phyloP scores from a whole-genome alignment of 2,888 invertebrate species.

The Colostygia pectinataria region DNA sequence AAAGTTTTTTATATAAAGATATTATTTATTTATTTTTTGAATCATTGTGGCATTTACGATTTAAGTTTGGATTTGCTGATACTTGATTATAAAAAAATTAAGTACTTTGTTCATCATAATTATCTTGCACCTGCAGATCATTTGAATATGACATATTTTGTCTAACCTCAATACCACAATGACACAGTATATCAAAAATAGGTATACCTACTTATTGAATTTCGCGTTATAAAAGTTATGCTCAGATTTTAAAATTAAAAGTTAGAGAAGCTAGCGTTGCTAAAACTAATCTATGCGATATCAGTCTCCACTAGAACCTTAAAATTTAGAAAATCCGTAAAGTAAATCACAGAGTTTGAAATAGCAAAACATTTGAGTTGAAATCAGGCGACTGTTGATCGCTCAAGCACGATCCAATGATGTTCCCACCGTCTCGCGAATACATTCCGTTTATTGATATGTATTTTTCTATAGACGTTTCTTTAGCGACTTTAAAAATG shows the following conservation, averaged over 20 bases:
- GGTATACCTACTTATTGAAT: slow-evolving; percentile 28
- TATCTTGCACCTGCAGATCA: too few relatives aligned
- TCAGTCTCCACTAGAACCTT: slow-evolving; percentile 83
- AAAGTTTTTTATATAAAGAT: slow-evolving; percentile 45
- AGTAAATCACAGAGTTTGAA: slow-evolving; percentile 81
- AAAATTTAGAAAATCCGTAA: slow-evolving; percentile 81
- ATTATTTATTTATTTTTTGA: slow-evolving; percentile 50
- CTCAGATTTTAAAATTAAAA: slow-evolving; percentile 64
- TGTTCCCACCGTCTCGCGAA: slow-evolving; percentile 61
- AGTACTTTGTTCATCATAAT: background rate
- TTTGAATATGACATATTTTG: background rate
- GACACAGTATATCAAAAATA: slow-evolving; percentile 41
- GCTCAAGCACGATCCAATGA: slow-evolving; percentile 36
- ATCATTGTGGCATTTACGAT: slow-evolving; percentile 54
- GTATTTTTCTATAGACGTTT: slow-evolving; percentile 77
- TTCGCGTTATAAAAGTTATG: slow-evolving; percentile 57
- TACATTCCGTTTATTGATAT: slow-evolving; percentile 75
- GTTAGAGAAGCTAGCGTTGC: slow-evolving; percentile 81
- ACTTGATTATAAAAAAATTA: background rate
- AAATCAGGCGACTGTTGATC: slow-evolving; percentile 64
- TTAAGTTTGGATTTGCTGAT: background rate
- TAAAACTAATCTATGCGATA: slow-evolving; percentile 83
- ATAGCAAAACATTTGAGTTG: slow-evolving; percentile 76
- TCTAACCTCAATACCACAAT: slow-evolving; percentile 36
- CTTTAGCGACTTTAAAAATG: slow-evolving; percentile 56